These are phyloP conservation scores for Xenopus laevis DNA, from an alignment of 2,113 vertebrate genomes.

Conservation along the genomic window DNA sequence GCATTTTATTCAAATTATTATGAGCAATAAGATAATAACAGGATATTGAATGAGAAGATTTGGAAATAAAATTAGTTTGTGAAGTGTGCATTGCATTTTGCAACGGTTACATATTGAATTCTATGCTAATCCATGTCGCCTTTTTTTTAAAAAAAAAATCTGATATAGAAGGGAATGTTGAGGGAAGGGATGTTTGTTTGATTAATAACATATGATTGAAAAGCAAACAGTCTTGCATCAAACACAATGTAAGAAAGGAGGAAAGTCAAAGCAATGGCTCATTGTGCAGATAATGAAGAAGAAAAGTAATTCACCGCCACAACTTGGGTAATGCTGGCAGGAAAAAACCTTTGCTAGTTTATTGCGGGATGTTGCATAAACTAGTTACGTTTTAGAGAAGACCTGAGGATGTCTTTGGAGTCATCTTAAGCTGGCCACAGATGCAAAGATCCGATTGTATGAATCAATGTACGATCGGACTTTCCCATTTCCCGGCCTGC, in stretches of 20 bases:
- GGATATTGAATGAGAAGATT: conserved; percentile 28
- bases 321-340: too few species aligned
- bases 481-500: too few species aligned
- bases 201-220: not conserved
- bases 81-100: conserved; percentile 4
- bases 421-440: too few species aligned
- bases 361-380: too few species aligned
- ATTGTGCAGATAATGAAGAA: too few species aligned
- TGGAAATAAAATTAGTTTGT: conserved; percentile 25
- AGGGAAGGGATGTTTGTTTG: not conserved
- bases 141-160: not conserved
- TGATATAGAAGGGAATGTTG: not conserved
- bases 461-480: too few species aligned
- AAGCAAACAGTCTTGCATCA: not conserved
- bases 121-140: not conserved
- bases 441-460: too few species aligned
- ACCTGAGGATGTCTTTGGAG: too few species aligned
- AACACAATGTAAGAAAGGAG: not conserved
- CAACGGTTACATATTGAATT: not conserved
- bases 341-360: too few species aligned
- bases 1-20: conserved; percentile 45
- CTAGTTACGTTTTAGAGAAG: too few species aligned
- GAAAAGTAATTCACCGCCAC: too few species aligned
- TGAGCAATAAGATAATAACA: conserved; percentile 36
- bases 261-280: not conserved